Base-by-base conservation (phyloP, 1,140 invertebrate species). In the Micrasema longulum region DNA sequence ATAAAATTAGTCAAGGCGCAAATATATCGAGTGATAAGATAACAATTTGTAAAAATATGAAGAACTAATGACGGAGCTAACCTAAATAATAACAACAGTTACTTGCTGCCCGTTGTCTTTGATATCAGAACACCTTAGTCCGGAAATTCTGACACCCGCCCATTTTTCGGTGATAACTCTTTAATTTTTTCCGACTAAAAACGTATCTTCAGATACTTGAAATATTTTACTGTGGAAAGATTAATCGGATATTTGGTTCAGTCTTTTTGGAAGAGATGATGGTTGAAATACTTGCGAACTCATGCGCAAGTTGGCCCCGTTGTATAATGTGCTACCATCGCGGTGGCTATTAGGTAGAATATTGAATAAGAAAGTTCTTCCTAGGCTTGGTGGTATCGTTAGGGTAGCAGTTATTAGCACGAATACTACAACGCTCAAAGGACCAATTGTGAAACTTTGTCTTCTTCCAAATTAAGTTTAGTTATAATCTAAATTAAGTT, bases 301-400 rank as follows among this genome's bases (percentile, higher is more conserved):
- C 26, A 2, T 31, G 26, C 7, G 26, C 26, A 31, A 31, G 26
- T 31, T 4, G 26, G 26, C 26, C 2, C 26, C 3, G 26, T 43
- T 43, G 14, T 11, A 43, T 43, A 11, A 43, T 43, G 41, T 43
- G 3, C 41, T 11, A 43, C 41, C 41, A 43, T 43, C 12, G 41
- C 41, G 41, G 41, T 43, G 41, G 41, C 41, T 11, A 43, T 43
- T 43, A 16, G 41, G 41, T 43, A 43, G 41, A 16, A 43, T 43
- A n/a, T n/a, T n/a, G n/a, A n/a, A n/a, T 11, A 11, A 43, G 11
- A 11, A 43, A 16, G 41, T 43, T 11, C 12, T 43, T 43, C 41
- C 41, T 43, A 16, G 18, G 2, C 4, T 16, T 9, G 14, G 20
- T 50, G 14, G 14, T 4, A 11, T 12, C 11, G 3, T 45, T 45